A percentile compares a stretch with the other conserved stretches of the same genome.
phyloP scores from a whole-genome alignment of 2,888 invertebrate species.

The Dryococelus australis region DNA sequence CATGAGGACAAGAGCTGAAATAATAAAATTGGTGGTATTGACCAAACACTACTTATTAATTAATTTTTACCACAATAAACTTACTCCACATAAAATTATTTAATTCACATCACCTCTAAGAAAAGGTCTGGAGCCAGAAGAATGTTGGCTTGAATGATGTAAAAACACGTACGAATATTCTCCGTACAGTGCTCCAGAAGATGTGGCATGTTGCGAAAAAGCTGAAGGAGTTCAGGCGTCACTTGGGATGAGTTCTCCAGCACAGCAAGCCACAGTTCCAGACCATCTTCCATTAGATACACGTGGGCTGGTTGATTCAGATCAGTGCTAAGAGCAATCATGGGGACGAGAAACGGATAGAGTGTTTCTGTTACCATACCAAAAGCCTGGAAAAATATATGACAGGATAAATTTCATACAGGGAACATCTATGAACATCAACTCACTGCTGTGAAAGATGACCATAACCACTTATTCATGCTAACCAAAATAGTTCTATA shows the following conservation, averaged over 20 bases:
- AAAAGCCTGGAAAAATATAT: constrained; percentile 56
- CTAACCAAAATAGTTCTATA: too few species aligned
- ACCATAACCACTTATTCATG: too few species aligned
- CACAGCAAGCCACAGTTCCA: constrained; percentile 88
- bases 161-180: constrained; percentile 78
- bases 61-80: too few species aligned
- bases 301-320: constrained; percentile 81
- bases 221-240: constrained; percentile 69
- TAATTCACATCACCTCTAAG: constrained; percentile 57
- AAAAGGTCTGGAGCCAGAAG: constrained; percentile 81
- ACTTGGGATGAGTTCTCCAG: constrained; percentile 77
- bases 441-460: too few species aligned
- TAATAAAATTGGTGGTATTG: too few species aligned
- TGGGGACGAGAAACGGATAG: constrained; percentile 65
- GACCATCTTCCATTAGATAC: constrained; percentile 90
- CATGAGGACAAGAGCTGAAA: too few species aligned
- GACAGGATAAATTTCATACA: neutral
- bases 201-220: constrained; percentile 77
- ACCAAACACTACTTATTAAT: too few species aligned
- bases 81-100: too few species aligned
- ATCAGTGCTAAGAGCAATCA: constrained; percentile 79
- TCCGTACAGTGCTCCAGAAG: constrained; percentile 84
- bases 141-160: constrained; percentile 84
- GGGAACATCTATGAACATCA: too few species aligned
- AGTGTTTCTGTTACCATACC: constrained; percentile 61